phyloP scores from a whole-genome alignment of 2,113 vertebrate species.

The Trichechus manatus region DNA sequence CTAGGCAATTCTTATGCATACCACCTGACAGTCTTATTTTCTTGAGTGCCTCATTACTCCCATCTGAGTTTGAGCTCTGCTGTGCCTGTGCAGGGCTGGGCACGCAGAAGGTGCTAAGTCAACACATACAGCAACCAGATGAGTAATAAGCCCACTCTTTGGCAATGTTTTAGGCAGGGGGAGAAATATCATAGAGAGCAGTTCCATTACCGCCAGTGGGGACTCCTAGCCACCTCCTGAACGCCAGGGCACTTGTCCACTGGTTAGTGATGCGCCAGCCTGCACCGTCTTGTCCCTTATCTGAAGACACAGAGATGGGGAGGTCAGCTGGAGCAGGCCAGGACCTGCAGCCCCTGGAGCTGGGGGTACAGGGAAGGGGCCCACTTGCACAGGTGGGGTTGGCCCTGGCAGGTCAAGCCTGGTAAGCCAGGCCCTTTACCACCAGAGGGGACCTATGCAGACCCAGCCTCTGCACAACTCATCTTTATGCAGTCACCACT shows the following conservation, averaged over 20 bases:
- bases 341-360: background rate
- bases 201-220: slow-evolving; percentile 73
- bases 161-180: background rate
- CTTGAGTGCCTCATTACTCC: background rate
- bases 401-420: background rate
- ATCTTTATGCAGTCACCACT: slow-evolving; percentile 80
- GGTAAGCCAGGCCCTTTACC: slow-evolving; percentile 4
- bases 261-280: slow-evolving; percentile 68
- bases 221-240: slow-evolving; percentile 58
- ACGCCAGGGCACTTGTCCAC: slow-evolving; percentile 65
- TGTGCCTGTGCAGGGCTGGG: background rate
- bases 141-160: slow-evolving; percentile 3
- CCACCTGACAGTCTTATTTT: background rate
- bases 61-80: background rate
- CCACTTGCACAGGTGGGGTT: background rate
- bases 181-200: slow-evolving; percentile 61
- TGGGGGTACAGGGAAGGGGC: background rate
- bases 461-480: slow-evolving; percentile 50
- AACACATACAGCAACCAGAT: background rate
- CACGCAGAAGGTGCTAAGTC: background rate
- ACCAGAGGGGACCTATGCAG: slow-evolving; percentile 55
- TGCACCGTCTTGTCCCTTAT: slow-evolving; percentile 53
- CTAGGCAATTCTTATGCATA: background rate
- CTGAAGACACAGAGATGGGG: slow-evolving; percentile 71
- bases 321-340: slow-evolving; percentile 71